Evolutionary conservation across 2,888 invertebrate species (phyloP).

Genomic region (Mythimna vitellina): DNA sequence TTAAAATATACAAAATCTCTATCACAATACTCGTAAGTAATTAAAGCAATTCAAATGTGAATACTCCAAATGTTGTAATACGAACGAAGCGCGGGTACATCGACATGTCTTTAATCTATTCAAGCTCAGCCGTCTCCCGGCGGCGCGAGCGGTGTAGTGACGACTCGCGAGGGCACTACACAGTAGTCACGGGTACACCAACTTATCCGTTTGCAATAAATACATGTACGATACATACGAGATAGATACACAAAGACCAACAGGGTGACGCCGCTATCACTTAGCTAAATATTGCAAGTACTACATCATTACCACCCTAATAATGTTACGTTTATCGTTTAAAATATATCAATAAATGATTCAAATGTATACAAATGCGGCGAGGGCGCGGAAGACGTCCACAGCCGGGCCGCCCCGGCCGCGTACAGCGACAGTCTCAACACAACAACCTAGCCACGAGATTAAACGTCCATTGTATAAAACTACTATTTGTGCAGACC

Average conservation of each 20-base stretch:
- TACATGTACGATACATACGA: constrained; percentile 75
- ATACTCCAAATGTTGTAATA: constrained; percentile 89
- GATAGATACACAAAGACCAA: constrained; percentile 76
- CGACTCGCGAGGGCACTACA: constrained; percentile 75
- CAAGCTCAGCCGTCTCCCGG: constrained; percentile 61
- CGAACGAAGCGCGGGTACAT: constrained; percentile 83
- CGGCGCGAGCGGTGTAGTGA: constrained; percentile 52
- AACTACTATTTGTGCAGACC: constrained; percentile 83
- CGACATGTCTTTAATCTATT: constrained; percentile 70
- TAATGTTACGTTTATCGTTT: constrained; percentile 77
- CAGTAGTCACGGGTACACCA: constrained; percentile 81
- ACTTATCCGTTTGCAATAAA: constrained; percentile 77
- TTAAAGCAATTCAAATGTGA: constrained; percentile 90
- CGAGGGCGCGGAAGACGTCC: constrained; percentile 74
- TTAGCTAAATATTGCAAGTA: constrained; percentile 88
- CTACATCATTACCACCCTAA: constrained; percentile 86
- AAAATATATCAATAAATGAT: constrained; percentile 82
- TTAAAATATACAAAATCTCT: constrained; percentile 91
- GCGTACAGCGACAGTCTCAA: constrained; percentile 71
- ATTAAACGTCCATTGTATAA: constrained; percentile 75
- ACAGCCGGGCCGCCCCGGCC: constrained; percentile 40
- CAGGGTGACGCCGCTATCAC: constrained; percentile 82
- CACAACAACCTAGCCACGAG: constrained; percentile 74
- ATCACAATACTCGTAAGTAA: constrained; percentile 91
- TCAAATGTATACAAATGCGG: constrained; percentile 81